These are phyloP conservation scores for Tachysurus fulvidraco DNA, from an alignment of 2,113 vertebrate species.

Conservation along the genomic window DNA sequence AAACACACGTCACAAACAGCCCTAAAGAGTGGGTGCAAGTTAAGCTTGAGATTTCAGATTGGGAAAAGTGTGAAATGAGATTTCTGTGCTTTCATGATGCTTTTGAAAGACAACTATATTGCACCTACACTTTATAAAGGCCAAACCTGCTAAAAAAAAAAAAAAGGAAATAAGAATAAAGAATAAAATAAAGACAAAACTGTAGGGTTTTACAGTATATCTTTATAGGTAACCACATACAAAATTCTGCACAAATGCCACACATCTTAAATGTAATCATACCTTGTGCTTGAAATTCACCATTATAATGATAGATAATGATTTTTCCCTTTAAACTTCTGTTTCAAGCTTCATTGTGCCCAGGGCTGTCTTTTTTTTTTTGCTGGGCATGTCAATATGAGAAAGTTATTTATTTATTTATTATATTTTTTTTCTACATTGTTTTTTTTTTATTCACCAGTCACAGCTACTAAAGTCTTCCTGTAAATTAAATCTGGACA, in stretches of 20 bases:
- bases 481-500: slow-evolving; percentile 9
- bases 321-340: slow-evolving; percentile 6
- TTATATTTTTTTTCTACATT: neutral
- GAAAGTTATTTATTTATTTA: neutral
- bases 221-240: slow-evolving; percentile 25
- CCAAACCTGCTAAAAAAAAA: neutral
- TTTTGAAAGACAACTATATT: neutral
- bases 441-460: neutral
- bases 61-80: neutral
- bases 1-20: slow-evolving; percentile 61
- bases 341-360: neutral
- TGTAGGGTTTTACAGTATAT: slow-evolving; percentile 24
- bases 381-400: neutral
- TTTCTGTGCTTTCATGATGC: slow-evolving; percentile 14
- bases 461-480: neutral
- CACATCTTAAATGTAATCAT: slow-evolving; percentile 31
- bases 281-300: slow-evolving; percentile 51
- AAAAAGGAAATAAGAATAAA: neutral
- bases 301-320: neutral
- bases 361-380: neutral
- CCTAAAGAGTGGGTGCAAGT: slow-evolving; percentile 57
- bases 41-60: slow-evolving; percentile 32
- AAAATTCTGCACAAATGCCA: slow-evolving; percentile 26
- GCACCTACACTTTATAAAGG: slow-evolving; percentile 27
- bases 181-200: neutral